Evolutionary conservation across 2,888 invertebrate species (phyloP).

Genomic region (Punctoribates punctum): DNA sequence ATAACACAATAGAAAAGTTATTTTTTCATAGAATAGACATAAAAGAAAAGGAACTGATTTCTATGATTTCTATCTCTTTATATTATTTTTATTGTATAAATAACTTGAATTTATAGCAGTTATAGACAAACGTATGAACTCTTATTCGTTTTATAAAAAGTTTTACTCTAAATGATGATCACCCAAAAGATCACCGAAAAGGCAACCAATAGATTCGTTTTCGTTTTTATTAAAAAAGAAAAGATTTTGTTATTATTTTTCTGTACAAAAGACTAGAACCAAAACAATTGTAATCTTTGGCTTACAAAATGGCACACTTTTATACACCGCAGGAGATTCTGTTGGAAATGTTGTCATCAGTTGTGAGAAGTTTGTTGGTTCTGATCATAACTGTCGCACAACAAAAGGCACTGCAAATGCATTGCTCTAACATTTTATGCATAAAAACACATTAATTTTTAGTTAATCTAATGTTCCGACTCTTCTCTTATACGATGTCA

Average conservation of each 20-base stretch:
- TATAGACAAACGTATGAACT: conserved; percentile 8
- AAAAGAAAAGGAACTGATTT: conserved; percentile 17
- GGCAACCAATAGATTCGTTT: not conserved
- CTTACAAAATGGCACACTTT: conserved; percentile 34
- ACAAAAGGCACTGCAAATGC: conserved; percentile 10
- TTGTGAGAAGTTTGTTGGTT: conserved; percentile 15
- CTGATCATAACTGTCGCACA: not conserved
- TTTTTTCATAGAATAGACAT: not conserved
- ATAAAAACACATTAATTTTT: conserved; percentile 24
- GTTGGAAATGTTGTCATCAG: not conserved
- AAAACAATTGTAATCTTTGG: conserved; percentile 22
- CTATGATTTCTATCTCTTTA: conserved; percentile 3
- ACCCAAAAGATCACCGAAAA: not conserved
- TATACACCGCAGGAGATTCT: conserved; percentile 31
- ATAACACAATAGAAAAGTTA: conserved; percentile 14
- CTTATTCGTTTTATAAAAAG: not conserved
- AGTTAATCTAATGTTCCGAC: not conserved
- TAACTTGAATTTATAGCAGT: conserved; percentile 36
- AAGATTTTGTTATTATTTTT: not conserved
- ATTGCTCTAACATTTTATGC: conserved; percentile 24
- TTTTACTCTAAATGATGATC: conserved; percentile 27
- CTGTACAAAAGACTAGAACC: conserved; percentile 32
- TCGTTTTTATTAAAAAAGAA: not conserved
- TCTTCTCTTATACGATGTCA: conserved; percentile 1
- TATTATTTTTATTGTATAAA: conserved; percentile 23